These are phyloP conservation scores for Peromyscus nudipes DNA, from an alignment of 2,797 vertebrate genomes.

Conservation along the genomic window DNA sequence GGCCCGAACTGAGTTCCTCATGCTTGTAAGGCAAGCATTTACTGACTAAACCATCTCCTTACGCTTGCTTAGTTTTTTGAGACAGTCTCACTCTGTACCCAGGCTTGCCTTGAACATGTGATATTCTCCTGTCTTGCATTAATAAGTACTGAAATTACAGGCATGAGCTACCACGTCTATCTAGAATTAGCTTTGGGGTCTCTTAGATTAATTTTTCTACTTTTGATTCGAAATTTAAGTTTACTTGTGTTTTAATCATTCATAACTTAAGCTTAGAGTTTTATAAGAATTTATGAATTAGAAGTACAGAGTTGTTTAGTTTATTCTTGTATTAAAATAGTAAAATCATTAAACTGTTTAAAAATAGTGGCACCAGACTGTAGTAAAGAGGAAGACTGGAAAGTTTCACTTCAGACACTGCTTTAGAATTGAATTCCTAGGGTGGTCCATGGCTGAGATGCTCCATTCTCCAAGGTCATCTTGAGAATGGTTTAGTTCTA, in stretches of 20 bases:
- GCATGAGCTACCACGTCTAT: neutral
- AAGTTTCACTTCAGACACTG: slow-evolving; percentile 65
- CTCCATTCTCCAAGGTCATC: slow-evolving; percentile 45
- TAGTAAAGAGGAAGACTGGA: slow-evolving; percentile 60
- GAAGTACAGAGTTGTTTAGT: slow-evolving; percentile 66
- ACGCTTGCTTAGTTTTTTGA: neutral
- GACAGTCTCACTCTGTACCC: neutral
- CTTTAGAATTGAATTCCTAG: slow-evolving; percentile 44
- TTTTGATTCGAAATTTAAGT: slow-evolving; percentile 62
- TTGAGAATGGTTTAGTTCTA: slow-evolving; percentile 63
- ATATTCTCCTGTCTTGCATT: neutral
- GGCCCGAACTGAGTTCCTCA: neutral
- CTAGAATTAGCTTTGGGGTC: slow-evolving; percentile 27
- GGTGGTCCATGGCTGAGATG: slow-evolving; percentile 3
- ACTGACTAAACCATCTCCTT: neutral
- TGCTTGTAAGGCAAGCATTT: neutral
- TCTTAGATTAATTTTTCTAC: slow-evolving; percentile 38
- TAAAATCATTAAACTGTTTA: slow-evolving; percentile 74
- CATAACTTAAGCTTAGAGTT: slow-evolving; percentile 48
- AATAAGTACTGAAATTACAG: neutral
- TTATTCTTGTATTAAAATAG: slow-evolving; percentile 71
- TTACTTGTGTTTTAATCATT: slow-evolving; percentile 57
- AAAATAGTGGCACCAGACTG: slow-evolving; percentile 75
- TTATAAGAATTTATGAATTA: slow-evolving; percentile 66
- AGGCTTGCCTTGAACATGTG: neutral